Conservation (phyloP, 2,888 invertebrate genomes). For the Nymphalis urticae region DNA sequence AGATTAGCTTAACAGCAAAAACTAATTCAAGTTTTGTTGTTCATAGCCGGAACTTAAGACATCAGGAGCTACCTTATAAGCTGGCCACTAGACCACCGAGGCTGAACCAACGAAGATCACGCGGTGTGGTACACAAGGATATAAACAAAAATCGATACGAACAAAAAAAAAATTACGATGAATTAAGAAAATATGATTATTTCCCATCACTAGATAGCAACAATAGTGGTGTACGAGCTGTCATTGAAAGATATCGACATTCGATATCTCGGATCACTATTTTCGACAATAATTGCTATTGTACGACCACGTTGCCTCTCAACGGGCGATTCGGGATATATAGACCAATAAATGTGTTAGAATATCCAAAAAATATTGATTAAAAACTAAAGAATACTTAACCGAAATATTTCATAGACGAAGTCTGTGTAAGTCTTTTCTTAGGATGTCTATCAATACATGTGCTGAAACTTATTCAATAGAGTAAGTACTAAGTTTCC, state of each 20-base stretch:
- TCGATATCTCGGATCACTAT: constrained; percentile 44
- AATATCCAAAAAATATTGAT: neutral
- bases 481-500: no score
- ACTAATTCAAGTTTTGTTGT: no score
- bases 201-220: constrained; percentile 16
- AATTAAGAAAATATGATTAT: constrained; percentile 11
- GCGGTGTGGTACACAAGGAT: neutral
- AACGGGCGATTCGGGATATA: constrained; percentile 44
- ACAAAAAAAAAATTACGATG: constrained; percentile 6
- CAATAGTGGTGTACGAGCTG: constrained; percentile 38
- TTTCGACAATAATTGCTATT: constrained; percentile 61
- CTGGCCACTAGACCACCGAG: no score
- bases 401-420: no score
- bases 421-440: no score
- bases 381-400: neutral
- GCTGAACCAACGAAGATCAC: neutral
- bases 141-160: constrained; percentile 9
- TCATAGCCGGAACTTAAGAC: no score
- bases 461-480: no score
- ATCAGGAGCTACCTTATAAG: no score
- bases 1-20: no score
- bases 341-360: constrained; percentile 12
- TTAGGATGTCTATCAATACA: no score
- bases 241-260: constrained; percentile 47
- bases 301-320: constrained; percentile 50